Base-by-base conservation (phyloP, 2,888 invertebrate species). In the Drosophila algonquin region DNA sequence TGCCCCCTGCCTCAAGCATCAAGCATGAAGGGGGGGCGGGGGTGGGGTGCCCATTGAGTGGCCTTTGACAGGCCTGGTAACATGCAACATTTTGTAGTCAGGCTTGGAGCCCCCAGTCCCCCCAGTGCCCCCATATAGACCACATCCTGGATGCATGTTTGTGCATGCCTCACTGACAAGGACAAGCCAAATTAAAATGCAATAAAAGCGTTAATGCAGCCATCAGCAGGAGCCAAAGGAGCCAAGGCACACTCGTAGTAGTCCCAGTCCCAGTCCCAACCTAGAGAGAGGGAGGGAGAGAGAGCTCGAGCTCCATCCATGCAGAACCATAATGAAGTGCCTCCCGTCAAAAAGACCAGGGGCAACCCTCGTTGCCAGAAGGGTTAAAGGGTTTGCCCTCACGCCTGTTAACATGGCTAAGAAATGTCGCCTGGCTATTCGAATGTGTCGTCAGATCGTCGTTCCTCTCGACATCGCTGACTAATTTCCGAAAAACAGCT, bases 171-270 rank as follows among this genome's bases (percentile, higher is more conserved):
- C 87, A 74, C 61, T 87, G 84, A 68, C 80, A 87, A 82, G 73
- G 79, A 85, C 84, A 85, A 86, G 83, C 74, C 82, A 74, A 88
- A 85, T 85, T 85, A 85, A 85, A 85, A 87, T 75, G 88, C 88
- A 85, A 85, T 85, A 85, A 82, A 85, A 77, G 75, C 84, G 83
- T 80, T 85, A 85, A 87, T 87, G 83, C 85, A 82, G 77, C 79
- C 69, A 63, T 72, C 40, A 40, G 76, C 80, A 80, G 76, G 59
- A 74, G 75, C 72, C 51, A 63, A 47, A 63, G 30, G 24, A 50
- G 14, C 47, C 35, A 16, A 18, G 27, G 47, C 7, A 35, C 18
- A 40, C 64, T 45, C 24, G 35, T 27, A 47, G 48, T 16, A 18
- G n/a, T 48, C 32, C 27, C 27, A 27, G 24, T 24, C 30, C 30